Base-by-base conservation (phyloP, 1,140 invertebrate species). In the Hylyphantes graminicola region DNA sequence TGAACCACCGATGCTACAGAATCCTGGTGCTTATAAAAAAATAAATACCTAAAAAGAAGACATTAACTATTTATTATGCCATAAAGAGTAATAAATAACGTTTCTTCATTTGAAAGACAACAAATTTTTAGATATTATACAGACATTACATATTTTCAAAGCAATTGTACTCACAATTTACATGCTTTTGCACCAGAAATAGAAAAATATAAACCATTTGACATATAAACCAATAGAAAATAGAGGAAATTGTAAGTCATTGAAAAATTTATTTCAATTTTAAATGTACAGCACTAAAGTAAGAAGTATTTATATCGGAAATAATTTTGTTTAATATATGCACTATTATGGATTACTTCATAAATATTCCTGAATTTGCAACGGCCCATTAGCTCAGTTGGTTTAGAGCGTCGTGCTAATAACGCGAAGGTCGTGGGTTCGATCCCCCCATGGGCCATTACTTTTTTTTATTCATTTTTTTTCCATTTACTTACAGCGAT, bases 1-100 rank as follows among this genome's bases (percentile, higher is more conserved):
- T 95, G 94, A 95, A 95, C 94, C 94, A 95, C 93, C 93, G 93
- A 91, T 91, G 91, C 91, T 65, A 51, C 72, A 15, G 6, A 0
- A 48, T 7, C 63, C 12, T 0, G 7, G 15, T 7, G 10, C 12
- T 7, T 0, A 48, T 11, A 67, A 48, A 6, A 35, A 35, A 2
- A 35, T 65, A 15, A 61, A 15, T 67, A 11, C 0, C 0, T 7
- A 7, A 7, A 21, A 12, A 6, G 9, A 67, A 67, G 12, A 2
- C 3, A 61, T 3, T 61, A 3, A 6, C 57, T 3, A 6, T n/a
- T n/a, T 15, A 15, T 61, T 15, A 15, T 17, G 3, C 6, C 57
- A 12, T 61, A 17, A 12, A 61, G 6, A 12, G 12, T 61, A 17
- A 61, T 3, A 17, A 2, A 12, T 17, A 61, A 61, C 1, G 57